Conservation (phyloP, 2,113 vertebrate genomes). For the Tetrao urogallus region DNA sequence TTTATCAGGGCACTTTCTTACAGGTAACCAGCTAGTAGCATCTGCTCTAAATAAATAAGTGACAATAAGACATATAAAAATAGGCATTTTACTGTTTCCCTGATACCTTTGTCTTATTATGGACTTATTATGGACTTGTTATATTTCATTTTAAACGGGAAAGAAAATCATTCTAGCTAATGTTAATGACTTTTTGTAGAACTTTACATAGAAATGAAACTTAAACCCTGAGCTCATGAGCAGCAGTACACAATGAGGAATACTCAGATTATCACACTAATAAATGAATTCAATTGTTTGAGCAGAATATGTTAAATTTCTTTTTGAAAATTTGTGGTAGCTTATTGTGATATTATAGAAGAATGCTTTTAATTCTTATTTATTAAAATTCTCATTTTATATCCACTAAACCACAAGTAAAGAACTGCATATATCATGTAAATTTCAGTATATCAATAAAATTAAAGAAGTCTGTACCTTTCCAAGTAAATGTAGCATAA, state of each 20-base stretch:
- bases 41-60: not conserved
- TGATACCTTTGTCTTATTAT: not conserved
- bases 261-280: not conserved
- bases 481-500: not conserved
- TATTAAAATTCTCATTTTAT: not conserved
- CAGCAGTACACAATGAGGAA: not conserved
- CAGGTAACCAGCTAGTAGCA: not conserved
- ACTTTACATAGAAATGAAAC: not conserved
- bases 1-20: not conserved
- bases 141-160: not conserved
- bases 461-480: not conserved
- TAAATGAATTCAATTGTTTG: not conserved
- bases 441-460: not conserved
- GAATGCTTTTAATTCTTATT: not conserved
- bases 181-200: not conserved
- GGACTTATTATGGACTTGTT: not conserved
- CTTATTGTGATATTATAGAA: not conserved
- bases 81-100: not conserved
- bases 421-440: not conserved
- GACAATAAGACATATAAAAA: not conserved
- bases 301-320: not conserved
- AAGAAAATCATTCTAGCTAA: not conserved
- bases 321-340: not conserved
- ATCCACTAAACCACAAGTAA: not conserved
- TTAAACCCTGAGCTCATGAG: not conserved